Conservation (phyloP, 2,113 vertebrate genomes). For the Australoheros scitulus region DNA sequence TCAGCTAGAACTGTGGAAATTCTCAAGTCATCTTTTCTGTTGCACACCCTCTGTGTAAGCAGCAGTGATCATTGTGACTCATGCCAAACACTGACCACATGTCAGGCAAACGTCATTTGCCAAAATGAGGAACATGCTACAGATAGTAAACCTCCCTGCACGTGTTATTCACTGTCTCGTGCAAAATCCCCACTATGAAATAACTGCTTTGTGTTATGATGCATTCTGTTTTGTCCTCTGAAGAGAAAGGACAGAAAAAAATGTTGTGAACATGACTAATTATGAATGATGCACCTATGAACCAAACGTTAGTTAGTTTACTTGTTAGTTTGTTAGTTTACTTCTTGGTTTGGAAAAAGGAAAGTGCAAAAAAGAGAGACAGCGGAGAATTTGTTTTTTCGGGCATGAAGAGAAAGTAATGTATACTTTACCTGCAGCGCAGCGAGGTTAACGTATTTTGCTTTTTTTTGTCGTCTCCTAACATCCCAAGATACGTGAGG, state of each 20-base stretch:
- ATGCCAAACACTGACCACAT: conserved; percentile 1
- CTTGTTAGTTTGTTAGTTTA: not conserved
- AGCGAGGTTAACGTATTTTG: too few relatives aligned
- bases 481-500: not conserved
- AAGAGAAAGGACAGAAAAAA: not conserved
- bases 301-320: not conserved
- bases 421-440: too few relatives aligned
- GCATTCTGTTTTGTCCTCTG: not conserved
- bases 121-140: conserved; percentile 29
- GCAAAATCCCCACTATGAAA: conserved; percentile 8
- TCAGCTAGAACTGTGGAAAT: conserved; percentile 14
- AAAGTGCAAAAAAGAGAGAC: not conserved
- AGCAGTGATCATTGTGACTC: not conserved
- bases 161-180: not conserved
- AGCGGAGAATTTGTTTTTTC: not conserved
- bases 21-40: not conserved
- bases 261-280: too few relatives aligned
- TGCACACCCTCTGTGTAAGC: not conserved
- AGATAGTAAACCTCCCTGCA: conserved; percentile 19
- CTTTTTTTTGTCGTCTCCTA: too few relatives aligned
- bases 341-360: not conserved
- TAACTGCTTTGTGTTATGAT: not conserved
- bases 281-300: too few relatives aligned
- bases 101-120: not conserved
- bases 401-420: not conserved